Conservation (phyloP, 2,888 invertebrate genomes). For the Cephus runcator region DNA sequence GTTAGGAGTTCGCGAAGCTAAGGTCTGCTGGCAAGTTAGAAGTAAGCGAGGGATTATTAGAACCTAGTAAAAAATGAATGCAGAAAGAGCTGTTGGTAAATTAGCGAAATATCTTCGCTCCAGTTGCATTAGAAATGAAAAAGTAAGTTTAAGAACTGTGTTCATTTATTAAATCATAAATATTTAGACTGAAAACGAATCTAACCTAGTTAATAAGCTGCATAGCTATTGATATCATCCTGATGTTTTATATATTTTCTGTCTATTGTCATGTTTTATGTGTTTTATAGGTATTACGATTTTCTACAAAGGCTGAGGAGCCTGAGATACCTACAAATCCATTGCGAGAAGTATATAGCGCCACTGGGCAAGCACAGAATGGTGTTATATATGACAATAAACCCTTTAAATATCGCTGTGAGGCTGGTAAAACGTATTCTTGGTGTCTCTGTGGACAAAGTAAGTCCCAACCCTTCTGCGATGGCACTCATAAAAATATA, state of each 20-base stretch:
- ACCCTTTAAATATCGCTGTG: constrained; percentile 82
- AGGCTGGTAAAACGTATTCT: constrained; percentile 70
- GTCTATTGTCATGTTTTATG: not conserved
- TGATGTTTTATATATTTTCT: not conserved
- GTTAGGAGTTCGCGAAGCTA: not conserved
- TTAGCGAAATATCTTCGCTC: not conserved
- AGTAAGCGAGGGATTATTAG: not conserved
- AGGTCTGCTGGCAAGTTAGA: not conserved
- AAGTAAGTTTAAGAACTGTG: not conserved
- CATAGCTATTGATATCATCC: not conserved
- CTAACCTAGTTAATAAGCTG: not conserved
- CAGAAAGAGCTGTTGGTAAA: not conserved
- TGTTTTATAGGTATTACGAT: not conserved
- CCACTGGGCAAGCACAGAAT: constrained; percentile 74
- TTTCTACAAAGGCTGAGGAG: constrained; percentile 45
- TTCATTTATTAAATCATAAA: not conserved
- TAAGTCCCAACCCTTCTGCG: constrained; percentile 93
- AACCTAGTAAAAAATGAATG: not conserved
- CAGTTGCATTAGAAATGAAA: not conserved
- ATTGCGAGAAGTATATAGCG: constrained; percentile 71
- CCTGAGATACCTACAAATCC: constrained; percentile 76
- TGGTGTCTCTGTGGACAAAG: constrained; percentile 98
- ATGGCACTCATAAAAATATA: constrained; percentile 87
- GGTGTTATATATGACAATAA: constrained; percentile 89
- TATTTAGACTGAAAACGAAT: not conserved